Conservation (phyloP, 2,797 vertebrate genomes). For the Siniperca scherzeri region DNA sequence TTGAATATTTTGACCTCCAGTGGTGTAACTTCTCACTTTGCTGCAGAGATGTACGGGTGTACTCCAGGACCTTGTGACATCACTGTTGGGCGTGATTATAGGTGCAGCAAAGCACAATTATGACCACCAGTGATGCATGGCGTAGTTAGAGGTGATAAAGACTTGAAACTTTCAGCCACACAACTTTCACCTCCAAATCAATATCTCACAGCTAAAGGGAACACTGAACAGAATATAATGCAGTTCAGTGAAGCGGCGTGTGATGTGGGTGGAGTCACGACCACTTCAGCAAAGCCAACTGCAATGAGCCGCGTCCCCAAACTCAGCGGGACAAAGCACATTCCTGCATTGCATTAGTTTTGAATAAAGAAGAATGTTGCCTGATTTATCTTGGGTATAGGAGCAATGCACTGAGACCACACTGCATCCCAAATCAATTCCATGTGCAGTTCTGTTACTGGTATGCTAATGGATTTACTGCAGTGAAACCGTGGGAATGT, state of each 20-base stretch:
- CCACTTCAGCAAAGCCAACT: conserved; percentile 5
- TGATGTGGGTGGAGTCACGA: not conserved
- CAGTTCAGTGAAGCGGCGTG: not conserved
- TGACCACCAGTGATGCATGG: not conserved
- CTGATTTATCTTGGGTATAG: conserved; percentile 29
- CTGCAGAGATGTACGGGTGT: not conserved
- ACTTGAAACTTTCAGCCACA: not conserved
- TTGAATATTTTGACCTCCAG: too few relatives aligned
- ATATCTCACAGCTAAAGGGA: not conserved
- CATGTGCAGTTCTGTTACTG: conserved; percentile 54
- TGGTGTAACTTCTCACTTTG: too few relatives aligned
- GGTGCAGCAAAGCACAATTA: too few relatives aligned
- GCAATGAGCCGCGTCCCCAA: conserved; percentile 37
- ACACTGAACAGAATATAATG: not conserved
- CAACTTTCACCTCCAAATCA: not conserved
- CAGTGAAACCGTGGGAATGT: conserved; percentile 31
- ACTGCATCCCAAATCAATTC: conserved; percentile 51
- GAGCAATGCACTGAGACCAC: conserved; percentile 27
- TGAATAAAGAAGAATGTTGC: conserved; percentile 41
- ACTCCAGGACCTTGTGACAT: not conserved
- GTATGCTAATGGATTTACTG: conserved; percentile 33
- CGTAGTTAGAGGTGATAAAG: not conserved
- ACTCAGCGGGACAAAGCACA: conserved; percentile 61
- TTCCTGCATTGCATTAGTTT: conserved; percentile 63
- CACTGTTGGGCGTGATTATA: not conserved